These are phyloP conservation scores for sheep (Ovis aries) DNA, from an alignment of 2,113 vertebrate species.

Conservation along the genomic window DNA sequence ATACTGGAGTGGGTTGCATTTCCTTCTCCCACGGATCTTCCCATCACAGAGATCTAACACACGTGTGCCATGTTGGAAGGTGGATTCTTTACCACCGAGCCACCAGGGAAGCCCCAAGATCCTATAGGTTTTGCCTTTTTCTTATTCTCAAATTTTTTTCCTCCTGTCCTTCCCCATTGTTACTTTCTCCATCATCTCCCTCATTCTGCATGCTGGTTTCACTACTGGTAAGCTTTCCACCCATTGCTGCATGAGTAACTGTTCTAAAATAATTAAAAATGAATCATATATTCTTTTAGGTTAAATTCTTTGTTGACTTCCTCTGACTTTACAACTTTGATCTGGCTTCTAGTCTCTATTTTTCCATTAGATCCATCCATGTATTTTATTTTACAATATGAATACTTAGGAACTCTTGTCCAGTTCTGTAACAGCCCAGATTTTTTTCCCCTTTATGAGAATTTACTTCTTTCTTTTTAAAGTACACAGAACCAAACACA, in stretches of 20 bases:
- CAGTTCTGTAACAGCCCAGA: background rate
- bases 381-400: background rate
- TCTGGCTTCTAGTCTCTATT: background rate
- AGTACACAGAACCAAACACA: background rate
- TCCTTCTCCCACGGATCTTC: background rate
- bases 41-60: background rate
- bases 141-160: background rate
- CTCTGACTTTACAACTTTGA: background rate
- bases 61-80: background rate
- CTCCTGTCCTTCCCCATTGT: background rate
- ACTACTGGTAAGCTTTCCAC: background rate
- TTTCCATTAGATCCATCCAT: background rate
- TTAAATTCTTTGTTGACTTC: background rate
- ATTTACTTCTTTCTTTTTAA: background rate
- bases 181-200: background rate
- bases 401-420: background rate
- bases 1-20: background rate
- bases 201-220: background rate
- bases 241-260: background rate
- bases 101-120: background rate
- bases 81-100: background rate
- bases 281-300: background rate
- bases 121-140: background rate
- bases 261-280: background rate
- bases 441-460: too few species aligned